A percentile compares a stretch with the other conserved stretches of the same genome.
Evolutionary conservation across 2,888 invertebrate genomes (phyloP).

Genomic region (Heliconius cydno): DNA sequence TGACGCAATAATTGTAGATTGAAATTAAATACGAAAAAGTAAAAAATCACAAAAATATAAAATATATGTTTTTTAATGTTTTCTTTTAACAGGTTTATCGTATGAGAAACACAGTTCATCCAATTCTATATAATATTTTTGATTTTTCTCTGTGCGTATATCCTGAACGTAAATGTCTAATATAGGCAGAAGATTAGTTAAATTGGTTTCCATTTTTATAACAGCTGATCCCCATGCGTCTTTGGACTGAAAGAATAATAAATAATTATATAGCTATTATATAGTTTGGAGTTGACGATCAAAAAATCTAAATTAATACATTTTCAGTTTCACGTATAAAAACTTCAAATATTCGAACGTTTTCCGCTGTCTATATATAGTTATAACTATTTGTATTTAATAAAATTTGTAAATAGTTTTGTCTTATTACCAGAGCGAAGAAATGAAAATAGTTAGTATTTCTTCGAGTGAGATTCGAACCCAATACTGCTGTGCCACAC

Average conservation of each 20-base stretch:
- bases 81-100: background rate
- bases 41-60: no score
- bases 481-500: background rate
- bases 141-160: background rate
- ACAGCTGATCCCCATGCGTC: background rate
- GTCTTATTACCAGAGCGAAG: background rate
- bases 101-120: constrained; percentile 12
- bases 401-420: no score
- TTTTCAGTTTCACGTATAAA: no score
- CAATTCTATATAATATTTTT: background rate
- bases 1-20: no score
- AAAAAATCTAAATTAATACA: no score
- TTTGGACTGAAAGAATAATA: background rate
- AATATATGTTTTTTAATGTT: no score
- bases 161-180: constrained; percentile 1
- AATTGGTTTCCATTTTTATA: constrained; percentile 13
- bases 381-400: no score
- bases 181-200: constrained; percentile 7
- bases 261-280: background rate
- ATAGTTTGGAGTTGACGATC: no score
- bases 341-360: no score
- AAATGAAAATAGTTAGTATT: background rate
- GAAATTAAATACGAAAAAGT: background rate
- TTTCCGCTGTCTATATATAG: no score
- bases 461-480: background rate